phyloP scores from a whole-genome alignment of 2,888 invertebrate species.

The Eilema griseolum region DNA sequence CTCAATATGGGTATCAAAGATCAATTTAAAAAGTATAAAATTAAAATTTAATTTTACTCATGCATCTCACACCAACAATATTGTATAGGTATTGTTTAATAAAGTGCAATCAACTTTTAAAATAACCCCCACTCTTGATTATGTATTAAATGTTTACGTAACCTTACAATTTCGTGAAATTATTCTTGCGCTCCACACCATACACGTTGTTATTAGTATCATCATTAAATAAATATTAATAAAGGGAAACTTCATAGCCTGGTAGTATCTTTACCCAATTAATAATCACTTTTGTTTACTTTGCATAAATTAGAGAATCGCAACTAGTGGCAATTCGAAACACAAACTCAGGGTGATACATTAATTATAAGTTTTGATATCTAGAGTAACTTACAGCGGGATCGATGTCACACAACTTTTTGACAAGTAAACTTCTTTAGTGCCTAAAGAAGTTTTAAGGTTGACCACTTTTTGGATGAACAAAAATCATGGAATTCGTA shows the following conservation, averaged over 20 bases:
- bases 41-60: too few species aligned
- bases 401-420: not conserved
- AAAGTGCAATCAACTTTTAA: not conserved
- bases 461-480: too few species aligned
- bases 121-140: not conserved
- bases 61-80: too few species aligned
- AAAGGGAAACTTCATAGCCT: not conserved
- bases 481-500: too few species aligned
- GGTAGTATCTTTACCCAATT: slow-evolving; percentile 1
- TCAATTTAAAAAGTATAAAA: too few species aligned
- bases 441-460: too few species aligned
- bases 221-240: not conserved
- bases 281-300: slow-evolving; percentile 9
- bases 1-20: too few species aligned
- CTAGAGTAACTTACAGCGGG: not conserved
- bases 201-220: not conserved
- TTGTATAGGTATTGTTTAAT: too few species aligned
- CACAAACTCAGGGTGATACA: slow-evolving; percentile 3
- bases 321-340: slow-evolving; percentile 5
- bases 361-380: slow-evolving; percentile 7
- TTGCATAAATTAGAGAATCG: not conserved
- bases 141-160: not conserved
- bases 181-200: not conserved
- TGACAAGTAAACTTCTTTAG: not conserved
- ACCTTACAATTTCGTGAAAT: not conserved